Base-by-base conservation (phyloP, 2,113 vertebrate species). In the Cebus imitator region DNA sequence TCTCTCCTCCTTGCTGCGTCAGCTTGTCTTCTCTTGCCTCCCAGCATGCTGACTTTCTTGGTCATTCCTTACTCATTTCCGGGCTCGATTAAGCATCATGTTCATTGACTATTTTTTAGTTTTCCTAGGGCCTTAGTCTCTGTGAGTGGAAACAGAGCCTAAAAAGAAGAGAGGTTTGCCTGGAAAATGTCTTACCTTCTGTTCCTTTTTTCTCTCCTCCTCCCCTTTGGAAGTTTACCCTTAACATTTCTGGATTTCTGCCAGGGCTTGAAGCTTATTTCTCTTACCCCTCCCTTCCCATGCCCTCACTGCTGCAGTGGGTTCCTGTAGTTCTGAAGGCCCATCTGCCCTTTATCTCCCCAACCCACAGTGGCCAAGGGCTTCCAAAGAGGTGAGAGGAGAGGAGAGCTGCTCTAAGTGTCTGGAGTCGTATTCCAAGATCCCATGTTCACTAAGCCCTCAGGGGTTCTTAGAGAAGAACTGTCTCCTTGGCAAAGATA, bases 371-470 rank as follows among this genome's bases (percentile, higher is more conserved):
- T 21, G 43, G 11, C 78, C 35, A 27, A 1, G 18, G 14, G 37
- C n/a, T 58, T 89, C 75, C 50, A 30, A 43, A 55, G 21, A 66
- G 76, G 23, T 11, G 18, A 32, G 11, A 18, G 21, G 72, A 43
- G 4, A 11, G 1, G 4, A 21, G 57, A 72, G 5, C 0, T 1
- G 17, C 5, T 17, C 18, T 61, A 7, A 30, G 6, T 35, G 17
- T 10, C 70, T 20, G 27, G 7, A 40, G 81, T 68, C 10, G 0
- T 50, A 20, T 66, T 48, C 76, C 35, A 17, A 50, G 30, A 30
- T 5, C 10, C 30, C 1, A 0, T 4, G 16, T 27, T 73, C 85
- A 55, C 10, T 13, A 8, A 37, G 30, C 57, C 0, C 43, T 37
- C 10, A 1, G 57, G 25, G 16, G 25, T 5, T 23, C 58, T 78